A percentile compares a stretch with the other conserved stretches of the same genome.
Evolutionary conservation across 2,888 invertebrate species (phyloP).

Genomic region (Tridacna crocea): DNA sequence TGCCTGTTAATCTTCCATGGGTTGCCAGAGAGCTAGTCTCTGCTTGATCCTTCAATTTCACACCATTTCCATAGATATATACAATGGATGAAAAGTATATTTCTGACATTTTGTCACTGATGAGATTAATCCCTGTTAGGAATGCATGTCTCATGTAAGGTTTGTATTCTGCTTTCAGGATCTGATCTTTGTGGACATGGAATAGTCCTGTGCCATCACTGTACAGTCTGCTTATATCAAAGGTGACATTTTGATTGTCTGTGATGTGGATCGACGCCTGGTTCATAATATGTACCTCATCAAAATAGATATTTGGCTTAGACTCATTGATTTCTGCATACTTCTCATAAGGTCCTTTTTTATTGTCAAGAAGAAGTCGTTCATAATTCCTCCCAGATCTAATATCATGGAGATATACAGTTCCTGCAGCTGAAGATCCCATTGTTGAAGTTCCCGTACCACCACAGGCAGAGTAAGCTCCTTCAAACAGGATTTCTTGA

Average conservation of each 20-base stretch:
- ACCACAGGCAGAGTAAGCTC: conserved; percentile 65
- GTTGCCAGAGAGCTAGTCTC: conserved; percentile 66
- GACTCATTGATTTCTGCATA: conserved; percentile 70
- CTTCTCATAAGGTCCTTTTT: conserved; percentile 64
- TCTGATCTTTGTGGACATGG: conserved; percentile 67
- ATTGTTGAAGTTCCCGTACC: conserved; percentile 51
- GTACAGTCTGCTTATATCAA: conserved; percentile 61
- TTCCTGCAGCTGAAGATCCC: conserved; percentile 69
- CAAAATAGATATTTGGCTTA: conserved; percentile 60
- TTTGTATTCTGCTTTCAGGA: conserved; percentile 63
- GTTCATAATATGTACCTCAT: conserved; percentile 71
- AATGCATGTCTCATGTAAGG: conserved; percentile 67
- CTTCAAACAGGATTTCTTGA: conserved; percentile 64
- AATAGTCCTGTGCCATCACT: conserved; percentile 73
- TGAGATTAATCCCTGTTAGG: conserved; percentile 71
- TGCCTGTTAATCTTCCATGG: conserved; percentile 69
- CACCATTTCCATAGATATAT: conserved; percentile 73
- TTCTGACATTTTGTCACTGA: conserved; percentile 65
- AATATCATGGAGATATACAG: conserved; percentile 72
- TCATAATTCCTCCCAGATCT: conserved; percentile 59
- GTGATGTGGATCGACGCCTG: conserved; percentile 69
- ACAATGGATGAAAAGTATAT: conserved; percentile 66
- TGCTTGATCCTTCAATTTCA: conserved; percentile 46
- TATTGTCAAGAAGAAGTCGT: conserved; percentile 69
- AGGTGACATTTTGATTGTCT: conserved; percentile 38